phyloP scores from a whole-genome alignment of 2,888 invertebrate species.

The Stegophylla sp. region DNA sequence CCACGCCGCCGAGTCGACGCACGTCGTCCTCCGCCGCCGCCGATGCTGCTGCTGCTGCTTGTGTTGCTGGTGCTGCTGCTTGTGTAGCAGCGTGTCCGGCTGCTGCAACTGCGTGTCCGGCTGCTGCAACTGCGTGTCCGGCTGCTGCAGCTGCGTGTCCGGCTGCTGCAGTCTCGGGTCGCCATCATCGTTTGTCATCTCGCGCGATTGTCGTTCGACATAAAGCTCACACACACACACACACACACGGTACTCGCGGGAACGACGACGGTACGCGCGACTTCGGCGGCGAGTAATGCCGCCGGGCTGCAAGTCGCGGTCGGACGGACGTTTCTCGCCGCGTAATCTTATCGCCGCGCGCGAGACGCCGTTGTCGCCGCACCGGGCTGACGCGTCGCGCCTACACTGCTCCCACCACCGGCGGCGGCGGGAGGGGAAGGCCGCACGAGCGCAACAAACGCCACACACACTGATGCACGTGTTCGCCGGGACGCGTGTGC shows the following conservation, averaged over 20 bases:
- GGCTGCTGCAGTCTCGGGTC: neutral
- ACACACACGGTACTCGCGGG: neutral
- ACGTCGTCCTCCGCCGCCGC: neutral
- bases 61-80: neutral
- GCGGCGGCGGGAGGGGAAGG: too few species aligned
- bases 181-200: too few species aligned
- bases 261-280: neutral
- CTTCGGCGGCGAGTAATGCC: neutral
- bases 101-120: neutral
- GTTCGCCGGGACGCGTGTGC: neutral
- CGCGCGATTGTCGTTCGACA: constrained; percentile 17
- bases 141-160: neutral
- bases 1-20: constrained; percentile 6
- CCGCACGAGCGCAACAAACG: neutral
- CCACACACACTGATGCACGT: neutral
- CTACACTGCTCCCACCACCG: neutral
- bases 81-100: neutral
- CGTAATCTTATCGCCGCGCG: constrained; percentile 42
- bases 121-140: neutral
- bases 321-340: neutral
- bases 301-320: constrained; percentile 3
- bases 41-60: neutral
- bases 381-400: neutral
- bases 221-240: neutral
- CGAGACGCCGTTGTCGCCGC: neutral